These are phyloP conservation scores for Cheilosia vernalis DNA, from an alignment of 2,888 invertebrate species.

Conservation along the genomic window DNA sequence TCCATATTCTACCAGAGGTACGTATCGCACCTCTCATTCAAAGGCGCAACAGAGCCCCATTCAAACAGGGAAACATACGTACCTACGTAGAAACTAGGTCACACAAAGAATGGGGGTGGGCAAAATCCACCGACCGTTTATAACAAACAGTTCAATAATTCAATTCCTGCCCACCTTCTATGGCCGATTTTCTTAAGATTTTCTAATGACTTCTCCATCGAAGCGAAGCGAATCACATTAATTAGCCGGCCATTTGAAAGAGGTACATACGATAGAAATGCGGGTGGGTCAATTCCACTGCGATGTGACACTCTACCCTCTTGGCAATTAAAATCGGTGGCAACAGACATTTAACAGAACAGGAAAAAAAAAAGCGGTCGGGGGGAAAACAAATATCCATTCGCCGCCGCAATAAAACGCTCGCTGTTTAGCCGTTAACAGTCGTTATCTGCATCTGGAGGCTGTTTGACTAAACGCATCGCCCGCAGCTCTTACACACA, in stretches of 20 bases:
- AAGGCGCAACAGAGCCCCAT: too few relatives aligned
- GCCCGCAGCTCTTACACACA: constrained; percentile 4
- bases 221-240: constrained; percentile 26
- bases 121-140: too few relatives aligned
- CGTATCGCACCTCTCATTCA: too few relatives aligned
- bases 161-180: not conserved
- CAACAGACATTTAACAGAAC: not conserved
- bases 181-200: not conserved
- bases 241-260: constrained; percentile 29
- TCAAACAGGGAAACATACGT: too few relatives aligned
- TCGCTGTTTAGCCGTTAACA: constrained; percentile 36
- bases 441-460: constrained; percentile 47
- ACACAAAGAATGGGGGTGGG: too few relatives aligned
- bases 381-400: constrained; percentile 46
- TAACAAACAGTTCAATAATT: too few relatives aligned
- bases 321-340: constrained; percentile 32
- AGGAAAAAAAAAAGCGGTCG: not conserved
- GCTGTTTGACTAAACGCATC: constrained; percentile 28
- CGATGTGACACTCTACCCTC: not conserved
- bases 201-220: constrained; percentile 12
- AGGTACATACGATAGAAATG: not conserved
- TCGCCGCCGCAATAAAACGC: constrained; percentile 38
- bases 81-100: too few relatives aligned
- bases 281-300: not conserved
- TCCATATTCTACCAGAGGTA: too few relatives aligned